Conservation (phyloP, 2,888 invertebrate genomes). For the Leptinotarsa peninsularis region DNA sequence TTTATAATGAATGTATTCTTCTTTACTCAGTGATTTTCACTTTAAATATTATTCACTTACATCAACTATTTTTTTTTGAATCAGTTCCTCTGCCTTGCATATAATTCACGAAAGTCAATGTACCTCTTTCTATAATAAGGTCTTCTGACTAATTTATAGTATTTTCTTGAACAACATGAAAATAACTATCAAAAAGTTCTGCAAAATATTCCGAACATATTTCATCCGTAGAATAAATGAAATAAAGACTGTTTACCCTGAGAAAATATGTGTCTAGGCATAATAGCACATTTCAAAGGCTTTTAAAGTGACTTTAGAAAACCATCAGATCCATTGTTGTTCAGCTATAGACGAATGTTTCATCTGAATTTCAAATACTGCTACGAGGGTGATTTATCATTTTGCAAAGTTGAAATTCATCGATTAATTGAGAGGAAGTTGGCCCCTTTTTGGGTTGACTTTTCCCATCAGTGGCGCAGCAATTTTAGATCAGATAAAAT, state of each 20-base stretch:
- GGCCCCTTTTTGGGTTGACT: not conserved
- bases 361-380: slow-evolving; percentile 49
- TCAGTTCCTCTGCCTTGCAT: no score
- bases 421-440: slow-evolving; percentile 27
- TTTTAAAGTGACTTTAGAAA: slow-evolving; percentile 48
- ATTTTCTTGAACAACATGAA: not conserved
- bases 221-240: slow-evolving; percentile 12
- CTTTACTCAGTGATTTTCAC: no score
- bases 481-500: not conserved
- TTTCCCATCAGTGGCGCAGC: slow-evolving; percentile 2
- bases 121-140: no score
- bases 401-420: slow-evolving; percentile 47
- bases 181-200: slow-evolving; percentile 3
- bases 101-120: no score
- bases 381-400: slow-evolving; percentile 47
- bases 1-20: no score
- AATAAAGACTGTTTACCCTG: slow-evolving; percentile 13
- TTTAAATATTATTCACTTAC: no score
- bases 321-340: slow-evolving; percentile 52
- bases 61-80: no score
- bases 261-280: slow-evolving; percentile 20
- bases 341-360: slow-evolving; percentile 45
- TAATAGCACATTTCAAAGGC: slow-evolving; percentile 38
- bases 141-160: not conserved
- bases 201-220: not conserved